Conservation (phyloP, 2,797 vertebrate genomes). For the Microchirus variegatus region DNA sequence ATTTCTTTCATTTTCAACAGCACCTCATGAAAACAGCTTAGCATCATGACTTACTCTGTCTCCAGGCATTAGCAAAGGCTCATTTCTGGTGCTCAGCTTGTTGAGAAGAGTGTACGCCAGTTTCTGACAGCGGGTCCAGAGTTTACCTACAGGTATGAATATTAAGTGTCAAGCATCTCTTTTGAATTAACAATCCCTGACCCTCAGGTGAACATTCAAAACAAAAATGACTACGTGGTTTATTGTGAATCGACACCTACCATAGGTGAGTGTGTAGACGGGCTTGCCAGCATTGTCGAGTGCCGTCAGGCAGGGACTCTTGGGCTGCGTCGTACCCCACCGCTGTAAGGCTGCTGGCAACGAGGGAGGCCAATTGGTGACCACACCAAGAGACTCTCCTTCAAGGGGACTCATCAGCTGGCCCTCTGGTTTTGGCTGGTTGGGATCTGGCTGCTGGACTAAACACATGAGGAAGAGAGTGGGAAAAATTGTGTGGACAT, state of each 20-base stretch:
- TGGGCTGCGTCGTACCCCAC: slow-evolving; percentile 92
- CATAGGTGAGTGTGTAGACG: slow-evolving; percentile 91
- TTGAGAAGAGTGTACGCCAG: slow-evolving; percentile 94
- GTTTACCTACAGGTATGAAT: slow-evolving; percentile 83
- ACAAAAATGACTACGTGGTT: background rate
- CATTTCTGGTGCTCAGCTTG: slow-evolving; percentile 91
- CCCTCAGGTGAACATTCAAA: slow-evolving; percentile 3
- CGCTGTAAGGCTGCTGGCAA: slow-evolving; percentile 88
- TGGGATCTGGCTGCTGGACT: slow-evolving; percentile 92
- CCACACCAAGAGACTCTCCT: slow-evolving; percentile 85
- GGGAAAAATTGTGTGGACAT: slow-evolving; percentile 4
- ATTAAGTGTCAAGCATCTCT: slow-evolving; percentile 3
- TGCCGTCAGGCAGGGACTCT: slow-evolving; percentile 90
- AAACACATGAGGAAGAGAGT: slow-evolving; percentile 22
- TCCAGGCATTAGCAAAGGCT: slow-evolving; percentile 91
- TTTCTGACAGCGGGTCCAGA: slow-evolving; percentile 97
- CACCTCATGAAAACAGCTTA: background rate
- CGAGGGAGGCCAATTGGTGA: slow-evolving; percentile 86
- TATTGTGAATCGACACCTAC: slow-evolving; percentile 63
- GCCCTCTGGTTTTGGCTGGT: slow-evolving; percentile 94
- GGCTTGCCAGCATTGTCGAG: slow-evolving; percentile 92
- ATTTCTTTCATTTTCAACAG: background rate
- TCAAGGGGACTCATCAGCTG: slow-evolving; percentile 84
- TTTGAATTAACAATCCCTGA: background rate
- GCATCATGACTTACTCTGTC: slow-evolving; percentile 87